Evolutionary conservation across 2,113 vertebrate species (phyloP), one percentile per base, ranked within the genome.

Genomic region (Psilopogon haemacephalus): DNA sequence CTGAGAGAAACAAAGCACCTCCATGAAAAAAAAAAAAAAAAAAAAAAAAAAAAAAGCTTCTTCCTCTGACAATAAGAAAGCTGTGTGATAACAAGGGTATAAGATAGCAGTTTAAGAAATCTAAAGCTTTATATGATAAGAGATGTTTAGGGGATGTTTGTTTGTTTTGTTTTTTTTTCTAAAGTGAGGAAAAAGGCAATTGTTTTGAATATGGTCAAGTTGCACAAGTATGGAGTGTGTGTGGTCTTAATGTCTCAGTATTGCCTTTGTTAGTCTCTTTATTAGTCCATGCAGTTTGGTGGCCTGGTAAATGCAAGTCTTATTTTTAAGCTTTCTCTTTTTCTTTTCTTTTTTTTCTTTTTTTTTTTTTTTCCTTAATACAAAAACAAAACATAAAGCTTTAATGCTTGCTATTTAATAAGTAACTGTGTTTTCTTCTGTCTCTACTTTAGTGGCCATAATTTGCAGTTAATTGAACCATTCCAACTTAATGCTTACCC

Each of bases 391-490:
- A 10, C 90, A 94, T 96, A 96, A 97, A 97, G 94, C 93, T 97
- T 97, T 95, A 96, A 92, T 90, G 93, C 94, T 96, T 95, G 95
- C 95, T 91, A 48, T 95, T 96, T 94, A 97, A 89, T 96, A 92
- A 95, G 86, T 95, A 92, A 94, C 42, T 89, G 59, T 88, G 90
- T 93, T 95, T 94, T 95, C 89, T 95, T 95, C 95, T 96, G 93
- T 96, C 94, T 96, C 90, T 92, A 83, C 93, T 95, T 95, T 95
- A 91, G 90, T 96, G 95, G 95, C 82, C 93, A 85, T 95, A 81
- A 93, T 80, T 93, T 94, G 94, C 89, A 97, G 93, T 96, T 96
- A 94, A 95, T 96, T 96, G 91, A 97, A 96, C 95, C 95, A 97
- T 97, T 96, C 95, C 95, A 95, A 91, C 92, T 70, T 96, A 95